These are phyloP conservation scores for Andrena minutula DNA, from an alignment of 2,888 invertebrate genomes.

Conservation along the genomic window DNA sequence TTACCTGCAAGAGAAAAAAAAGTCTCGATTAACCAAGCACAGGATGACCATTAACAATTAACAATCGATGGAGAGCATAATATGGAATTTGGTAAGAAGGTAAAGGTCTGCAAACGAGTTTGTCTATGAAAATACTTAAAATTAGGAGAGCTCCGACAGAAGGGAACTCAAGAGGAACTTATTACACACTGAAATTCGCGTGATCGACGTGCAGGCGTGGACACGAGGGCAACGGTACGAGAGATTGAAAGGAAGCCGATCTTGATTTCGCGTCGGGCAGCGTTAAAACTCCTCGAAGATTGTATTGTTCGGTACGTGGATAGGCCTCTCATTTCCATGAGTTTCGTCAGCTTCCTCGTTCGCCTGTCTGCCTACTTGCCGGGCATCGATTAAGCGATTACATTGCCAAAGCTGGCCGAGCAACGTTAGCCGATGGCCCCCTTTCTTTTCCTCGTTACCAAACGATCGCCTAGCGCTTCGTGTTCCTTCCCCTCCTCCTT, in stretches of 20 bases:
- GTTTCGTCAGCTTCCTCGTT: slow-evolving; percentile 72
- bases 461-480: slow-evolving; percentile 35
- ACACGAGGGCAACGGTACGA: slow-evolving; percentile 14
- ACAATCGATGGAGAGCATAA: too few relatives aligned
- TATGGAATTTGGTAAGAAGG: too few relatives aligned
- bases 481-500: slow-evolving; percentile 18
- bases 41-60: too few relatives aligned
- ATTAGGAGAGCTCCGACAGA: too few relatives aligned
- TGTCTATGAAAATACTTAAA: too few relatives aligned
- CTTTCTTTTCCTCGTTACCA: slow-evolving; percentile 39
- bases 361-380: slow-evolving; percentile 58
- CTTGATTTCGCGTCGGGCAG: slow-evolving; percentile 32
- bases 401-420: slow-evolving; percentile 53
- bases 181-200: neutral
- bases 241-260: slow-evolving; percentile 21
- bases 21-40: neutral
- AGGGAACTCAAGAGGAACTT: too few relatives aligned
- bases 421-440: slow-evolving; percentile 39
- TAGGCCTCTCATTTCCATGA: slow-evolving; percentile 67
- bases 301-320: slow-evolving; percentile 64
- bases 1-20: slow-evolving; percentile 21
- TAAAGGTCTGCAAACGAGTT: too few relatives aligned
- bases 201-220: neutral
- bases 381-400: slow-evolving; percentile 71
- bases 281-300: slow-evolving; percentile 14